phyloP scores from a whole-genome alignment of 2,888 invertebrate species.

The Drosophila austrosaltans region DNA sequence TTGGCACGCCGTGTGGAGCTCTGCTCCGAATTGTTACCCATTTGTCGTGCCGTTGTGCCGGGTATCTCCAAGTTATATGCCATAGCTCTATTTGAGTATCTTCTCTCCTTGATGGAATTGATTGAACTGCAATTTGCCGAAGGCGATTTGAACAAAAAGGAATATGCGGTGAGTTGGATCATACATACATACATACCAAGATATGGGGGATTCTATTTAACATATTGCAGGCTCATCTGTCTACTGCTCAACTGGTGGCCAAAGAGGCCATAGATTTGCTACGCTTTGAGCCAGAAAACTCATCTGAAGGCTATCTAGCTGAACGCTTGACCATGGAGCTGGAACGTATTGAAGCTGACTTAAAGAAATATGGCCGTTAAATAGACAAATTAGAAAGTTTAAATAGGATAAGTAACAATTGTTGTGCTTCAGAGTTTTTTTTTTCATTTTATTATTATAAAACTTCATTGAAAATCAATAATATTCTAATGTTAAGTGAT shows the following conservation, averaged over 20 bases:
- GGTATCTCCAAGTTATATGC: slow-evolving; percentile 85
- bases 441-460: background rate
- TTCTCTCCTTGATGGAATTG: slow-evolving; percentile 87
- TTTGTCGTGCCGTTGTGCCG: slow-evolving; percentile 88
- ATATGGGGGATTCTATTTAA: background rate
- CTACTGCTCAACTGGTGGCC: slow-evolving; percentile 85
- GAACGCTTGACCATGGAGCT: slow-evolving; percentile 76
- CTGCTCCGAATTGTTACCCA: slow-evolving; percentile 87
- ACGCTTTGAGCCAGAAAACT: slow-evolving; percentile 88
- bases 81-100: slow-evolving; percentile 90
- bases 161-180: slow-evolving; percentile 84
- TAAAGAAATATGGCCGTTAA: slow-evolving; percentile 63
- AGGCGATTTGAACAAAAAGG: slow-evolving; percentile 85
- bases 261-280: slow-evolving; percentile 86
- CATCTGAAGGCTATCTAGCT: slow-evolving; percentile 87
- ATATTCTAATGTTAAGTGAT: background rate
- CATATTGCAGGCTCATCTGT: slow-evolving; percentile 76
- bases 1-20: slow-evolving; percentile 87
- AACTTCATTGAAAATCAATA: slow-evolving; percentile 8
- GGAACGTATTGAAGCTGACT: slow-evolving; percentile 74
- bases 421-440: slow-evolving; percentile 1
- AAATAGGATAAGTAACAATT: background rate
- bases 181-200: background rate
- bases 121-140: slow-evolving; percentile 87
- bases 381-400: background rate